Percentiles rank a stretch among this genome's conserved stretches.
Evolutionary conservation across 30 jellyfish, hydroid and myxozoan species (phyloP).

Genomic region (Calvadosia cruxmelitensis): DNA sequence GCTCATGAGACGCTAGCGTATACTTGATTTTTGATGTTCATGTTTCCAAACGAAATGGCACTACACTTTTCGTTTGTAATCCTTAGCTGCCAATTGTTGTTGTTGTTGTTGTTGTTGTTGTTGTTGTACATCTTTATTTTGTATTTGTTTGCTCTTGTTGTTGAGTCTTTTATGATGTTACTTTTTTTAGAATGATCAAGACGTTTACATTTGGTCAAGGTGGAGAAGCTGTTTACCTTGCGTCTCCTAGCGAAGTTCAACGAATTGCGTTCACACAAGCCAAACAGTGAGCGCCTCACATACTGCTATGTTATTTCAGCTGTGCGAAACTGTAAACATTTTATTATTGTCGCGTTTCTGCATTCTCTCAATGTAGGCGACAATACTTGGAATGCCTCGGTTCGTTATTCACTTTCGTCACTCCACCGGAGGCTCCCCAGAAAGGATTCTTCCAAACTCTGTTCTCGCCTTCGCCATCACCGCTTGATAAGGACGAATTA

Average conservation of each 20-base stretch:
- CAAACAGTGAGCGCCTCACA: slow-evolving; percentile 35
- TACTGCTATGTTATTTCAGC: neutral
- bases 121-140: too few relatives aligned
- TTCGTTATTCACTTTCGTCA: slow-evolving; percentile 53
- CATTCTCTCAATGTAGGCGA: neutral
- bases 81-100: too few relatives aligned
- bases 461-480: slow-evolving; percentile 74
- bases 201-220: slow-evolving; percentile 92
- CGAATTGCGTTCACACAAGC: slow-evolving; percentile 60
- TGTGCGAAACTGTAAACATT: neutral
- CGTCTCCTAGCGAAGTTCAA: slow-evolving; percentile 91
- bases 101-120: too few relatives aligned
- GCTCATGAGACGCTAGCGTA: too few relatives aligned
- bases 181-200: slow-evolving; percentile 45
- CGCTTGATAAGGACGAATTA: slow-evolving; percentile 78
- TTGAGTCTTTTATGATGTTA: neutral
- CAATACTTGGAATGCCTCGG: slow-evolving; percentile 59
- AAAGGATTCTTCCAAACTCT: slow-evolving; percentile 83
- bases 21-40: too few relatives aligned
- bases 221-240: slow-evolving; percentile 80
- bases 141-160: neutral
- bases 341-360: neutral
- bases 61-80: too few relatives aligned
- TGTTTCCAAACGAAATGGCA: too few relatives aligned
- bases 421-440: slow-evolving; percentile 81